Conservation (phyloP, 2,113 vertebrate genomes). For the Sinocyclocheilus rhinocerous region DNA sequence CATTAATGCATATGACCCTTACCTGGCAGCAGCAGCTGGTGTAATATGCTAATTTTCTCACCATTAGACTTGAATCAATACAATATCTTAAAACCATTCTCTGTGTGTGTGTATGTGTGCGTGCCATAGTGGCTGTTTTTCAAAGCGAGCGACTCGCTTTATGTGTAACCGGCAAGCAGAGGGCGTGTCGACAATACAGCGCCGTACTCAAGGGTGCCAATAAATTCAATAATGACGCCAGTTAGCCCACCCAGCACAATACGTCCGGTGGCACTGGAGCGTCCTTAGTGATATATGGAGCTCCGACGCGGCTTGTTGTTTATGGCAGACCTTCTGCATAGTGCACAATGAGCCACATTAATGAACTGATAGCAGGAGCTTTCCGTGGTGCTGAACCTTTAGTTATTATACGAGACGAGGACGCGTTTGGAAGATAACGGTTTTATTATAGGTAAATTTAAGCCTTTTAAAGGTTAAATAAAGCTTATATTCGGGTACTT, state of each 20-base stretch:
- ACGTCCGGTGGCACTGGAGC: constrained; percentile 6
- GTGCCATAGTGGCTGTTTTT: constrained; percentile 20
- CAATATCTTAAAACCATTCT: not conserved
- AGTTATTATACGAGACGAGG: not conserved
- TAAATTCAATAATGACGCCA: constrained; percentile 54
- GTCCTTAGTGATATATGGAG: constrained; percentile 39
- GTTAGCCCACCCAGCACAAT: constrained; percentile 51
- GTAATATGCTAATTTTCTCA: not conserved
- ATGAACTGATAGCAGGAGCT: constrained; percentile 26
- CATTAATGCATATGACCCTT: constrained; percentile 7
- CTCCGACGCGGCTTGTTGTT: constrained; percentile 29
- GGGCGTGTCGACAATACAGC: constrained; percentile 46
- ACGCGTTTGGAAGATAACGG: not conserved
- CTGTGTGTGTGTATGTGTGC: not conserved
- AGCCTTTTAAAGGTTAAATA: not conserved
- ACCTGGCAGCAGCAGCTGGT: constrained; percentile 12
- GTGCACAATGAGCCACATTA: not conserved
- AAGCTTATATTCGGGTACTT: not conserved
- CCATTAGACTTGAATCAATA: constrained; percentile 17
- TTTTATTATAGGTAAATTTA: not conserved
- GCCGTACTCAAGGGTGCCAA: constrained; percentile 43
- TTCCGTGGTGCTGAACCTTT: constrained; percentile 45
- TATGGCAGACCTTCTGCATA: constrained; percentile 26
- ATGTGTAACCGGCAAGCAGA: constrained; percentile 17
- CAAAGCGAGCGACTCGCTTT: constrained; percentile 13